phyloP scores from a whole-genome alignment of 1,140 invertebrate genomes.

The Dendrolimus kikuchii region DNA sequence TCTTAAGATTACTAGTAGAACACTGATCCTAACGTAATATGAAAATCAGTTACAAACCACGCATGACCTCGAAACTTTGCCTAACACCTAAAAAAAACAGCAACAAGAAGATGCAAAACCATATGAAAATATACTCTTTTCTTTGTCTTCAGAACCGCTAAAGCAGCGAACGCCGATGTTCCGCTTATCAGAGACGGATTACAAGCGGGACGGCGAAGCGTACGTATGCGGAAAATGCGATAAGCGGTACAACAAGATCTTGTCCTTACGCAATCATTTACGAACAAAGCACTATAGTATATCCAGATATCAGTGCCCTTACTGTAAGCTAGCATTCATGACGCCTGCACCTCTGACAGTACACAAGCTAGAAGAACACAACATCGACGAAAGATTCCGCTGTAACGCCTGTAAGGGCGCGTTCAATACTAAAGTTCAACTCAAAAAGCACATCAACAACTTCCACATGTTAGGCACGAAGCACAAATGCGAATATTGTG shows the following conservation, averaged over 20 bases:
- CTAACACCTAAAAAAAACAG: neutral
- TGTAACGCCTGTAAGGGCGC: constrained; percentile 49
- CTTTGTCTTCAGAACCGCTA: constrained; percentile 23
- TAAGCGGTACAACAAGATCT: constrained; percentile 34
- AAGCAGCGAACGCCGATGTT: constrained; percentile 21
- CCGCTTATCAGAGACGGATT: constrained; percentile 35
- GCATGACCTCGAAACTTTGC: too few species aligned
- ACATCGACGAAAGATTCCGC: constrained; percentile 43
- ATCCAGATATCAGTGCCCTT: constrained; percentile 28
- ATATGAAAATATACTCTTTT: constrained; percentile 13
- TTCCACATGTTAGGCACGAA: constrained; percentile 55
- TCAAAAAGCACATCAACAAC: constrained; percentile 45
- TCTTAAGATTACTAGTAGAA: too few species aligned
- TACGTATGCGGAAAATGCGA: constrained; percentile 38
- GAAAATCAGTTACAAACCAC: too few species aligned
- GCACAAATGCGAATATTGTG: constrained; percentile 45
- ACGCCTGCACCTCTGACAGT: constrained; percentile 35
- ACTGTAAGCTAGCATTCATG: constrained; percentile 41
- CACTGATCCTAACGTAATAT: too few species aligned
- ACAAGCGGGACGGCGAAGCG: constrained; percentile 23
- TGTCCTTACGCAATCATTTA: constrained; percentile 34
- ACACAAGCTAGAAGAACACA: constrained; percentile 45
- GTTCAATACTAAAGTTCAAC: constrained; percentile 42
- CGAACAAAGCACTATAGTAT: constrained; percentile 48
- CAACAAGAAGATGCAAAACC: neutral